Evolutionary conservation across 35 echinoderm and acorn worm species (phyloP).

Genomic region (Heliocidaris tuberculata): DNA sequence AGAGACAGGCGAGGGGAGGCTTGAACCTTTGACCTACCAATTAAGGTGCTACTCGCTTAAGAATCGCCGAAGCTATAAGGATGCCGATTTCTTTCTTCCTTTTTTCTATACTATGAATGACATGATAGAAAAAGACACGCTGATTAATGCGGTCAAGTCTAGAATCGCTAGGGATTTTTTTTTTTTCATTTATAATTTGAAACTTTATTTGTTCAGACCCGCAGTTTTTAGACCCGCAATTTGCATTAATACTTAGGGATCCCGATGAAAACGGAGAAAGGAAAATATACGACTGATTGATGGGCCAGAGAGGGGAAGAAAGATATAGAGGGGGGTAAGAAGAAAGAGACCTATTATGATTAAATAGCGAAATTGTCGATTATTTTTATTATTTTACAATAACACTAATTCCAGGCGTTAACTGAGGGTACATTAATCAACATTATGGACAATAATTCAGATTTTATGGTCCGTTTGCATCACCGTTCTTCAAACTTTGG

Average conservation of each 20-base stretch:
- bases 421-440: no score
- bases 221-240: neutral
- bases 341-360: neutral
- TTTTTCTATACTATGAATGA: neutral
- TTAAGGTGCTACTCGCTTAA: neutral
- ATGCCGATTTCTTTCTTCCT: neutral
- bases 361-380: no score
- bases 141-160: neutral
- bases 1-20: neutral
- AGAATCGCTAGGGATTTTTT: neutral
- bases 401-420: no score
- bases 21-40: conserved; percentile 27
- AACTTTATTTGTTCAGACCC: neutral
- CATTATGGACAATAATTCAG: no score
- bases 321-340: no score
- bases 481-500: no score
- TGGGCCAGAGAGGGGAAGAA: neutral
- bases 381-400: no score
- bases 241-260: neutral
- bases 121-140: neutral
- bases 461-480: no score
- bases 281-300: neutral
- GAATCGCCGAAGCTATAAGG: neutral
- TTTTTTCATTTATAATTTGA: neutral
- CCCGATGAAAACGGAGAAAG: neutral